phyloP scores from a whole-genome alignment of 2,888 invertebrate genomes.

The Drosophila putrida region DNA sequence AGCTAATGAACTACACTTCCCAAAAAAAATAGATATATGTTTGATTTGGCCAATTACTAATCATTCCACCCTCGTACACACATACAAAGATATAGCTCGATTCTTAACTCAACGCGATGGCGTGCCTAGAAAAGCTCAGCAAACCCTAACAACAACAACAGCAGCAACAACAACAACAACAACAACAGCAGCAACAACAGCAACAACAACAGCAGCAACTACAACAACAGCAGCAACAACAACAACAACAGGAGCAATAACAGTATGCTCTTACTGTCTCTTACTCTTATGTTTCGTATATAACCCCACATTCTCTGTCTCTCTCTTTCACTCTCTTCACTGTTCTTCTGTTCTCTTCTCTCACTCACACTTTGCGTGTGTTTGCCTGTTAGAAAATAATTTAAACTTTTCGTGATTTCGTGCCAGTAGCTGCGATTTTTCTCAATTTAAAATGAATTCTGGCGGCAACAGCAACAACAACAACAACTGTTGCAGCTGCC shows the following conservation, averaged over 20 bases:
- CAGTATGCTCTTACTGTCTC: constrained; percentile 25
- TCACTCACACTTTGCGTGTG: constrained; percentile 53
- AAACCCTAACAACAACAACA: constrained; percentile 43
- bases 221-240: constrained; percentile 22
- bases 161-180: constrained; percentile 15
- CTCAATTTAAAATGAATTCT: constrained; percentile 78
- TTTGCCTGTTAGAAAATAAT: constrained; percentile 78
- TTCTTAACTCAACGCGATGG: constrained; percentile 30
- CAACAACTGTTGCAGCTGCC: constrained; percentile 32
- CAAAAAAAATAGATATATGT: too few relatives aligned
- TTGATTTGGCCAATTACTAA: too few relatives aligned
- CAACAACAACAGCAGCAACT: constrained; percentile 26
- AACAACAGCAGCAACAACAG: background rate
- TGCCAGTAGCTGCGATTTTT: constrained; percentile 77
- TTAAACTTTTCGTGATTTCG: constrained; percentile 79
- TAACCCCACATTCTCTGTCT: background rate
- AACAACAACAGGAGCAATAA: constrained; percentile 3
- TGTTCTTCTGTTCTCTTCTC: background rate
- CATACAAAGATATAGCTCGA: constrained; percentile 8
- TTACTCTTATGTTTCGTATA: background rate
- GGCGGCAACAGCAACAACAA: constrained; percentile 39
- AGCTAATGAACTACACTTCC: too few relatives aligned
- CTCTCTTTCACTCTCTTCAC: background rate
- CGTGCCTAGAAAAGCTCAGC: constrained; percentile 64
- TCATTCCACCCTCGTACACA: background rate